These are phyloP conservation scores for Parauchenoglanis punctatus DNA, from an alignment of 2,797 vertebrate genomes.

Conservation along the genomic window DNA sequence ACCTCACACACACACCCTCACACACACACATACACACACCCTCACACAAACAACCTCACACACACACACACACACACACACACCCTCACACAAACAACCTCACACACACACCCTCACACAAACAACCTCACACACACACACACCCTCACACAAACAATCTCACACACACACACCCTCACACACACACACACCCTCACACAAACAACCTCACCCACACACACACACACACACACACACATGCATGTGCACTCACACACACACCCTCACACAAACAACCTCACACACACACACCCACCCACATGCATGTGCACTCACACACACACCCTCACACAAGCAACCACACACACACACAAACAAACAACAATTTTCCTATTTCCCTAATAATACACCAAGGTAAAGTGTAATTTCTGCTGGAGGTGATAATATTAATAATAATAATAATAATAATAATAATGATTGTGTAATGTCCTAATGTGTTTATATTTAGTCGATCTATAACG, in stretches of 20 bases:
- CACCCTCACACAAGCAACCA: conserved; percentile 41
- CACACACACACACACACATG: neutral
- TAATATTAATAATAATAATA: neutral
- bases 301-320: conserved; percentile 4
- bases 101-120: no score
- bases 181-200: no score
- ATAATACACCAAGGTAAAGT: neutral
- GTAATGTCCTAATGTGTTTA: neutral
- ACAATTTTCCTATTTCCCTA: neutral
- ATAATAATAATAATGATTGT: neutral
- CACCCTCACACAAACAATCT: no score
- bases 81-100: no score
- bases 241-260: conserved; percentile 25
- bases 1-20: no score
- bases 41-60: neutral
- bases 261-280: conserved; percentile 27
- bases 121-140: no score
- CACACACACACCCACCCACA: neutral
- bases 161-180: no score
- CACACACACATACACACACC: neutral
- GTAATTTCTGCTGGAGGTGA: neutral
- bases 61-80: neutral
- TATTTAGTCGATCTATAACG: neutral
- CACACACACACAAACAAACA: conserved; percentile 18
- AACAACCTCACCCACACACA: no score